Conservation (phyloP, 2,888 invertebrate genomes). For the Latheticus oryzae region DNA sequence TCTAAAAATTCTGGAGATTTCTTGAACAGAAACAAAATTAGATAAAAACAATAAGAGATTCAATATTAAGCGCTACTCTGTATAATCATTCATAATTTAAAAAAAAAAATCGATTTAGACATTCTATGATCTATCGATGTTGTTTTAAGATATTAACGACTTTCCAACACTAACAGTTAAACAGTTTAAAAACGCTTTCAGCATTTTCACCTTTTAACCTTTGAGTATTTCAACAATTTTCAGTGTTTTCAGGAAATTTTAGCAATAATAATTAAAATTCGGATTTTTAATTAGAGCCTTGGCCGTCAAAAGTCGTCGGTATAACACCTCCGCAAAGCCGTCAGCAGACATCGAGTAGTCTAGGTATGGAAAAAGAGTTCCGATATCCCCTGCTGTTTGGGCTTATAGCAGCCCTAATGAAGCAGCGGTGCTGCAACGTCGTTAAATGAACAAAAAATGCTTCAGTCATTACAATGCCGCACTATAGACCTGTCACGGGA, state of each 20-base stretch:
- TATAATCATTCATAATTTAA: no score
- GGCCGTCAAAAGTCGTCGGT: conserved; percentile 47
- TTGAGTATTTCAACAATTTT: no score
- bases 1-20: no score
- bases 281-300: conserved; percentile 33
- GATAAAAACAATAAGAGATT: no score
- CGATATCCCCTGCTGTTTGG: conserved; percentile 41
- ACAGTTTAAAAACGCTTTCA: no score
- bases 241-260: background rate
- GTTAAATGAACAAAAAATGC: conserved; percentile 56
- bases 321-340: conserved; percentile 50
- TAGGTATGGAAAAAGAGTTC: conserved; percentile 46
- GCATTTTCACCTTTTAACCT: no score
- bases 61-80: no score
- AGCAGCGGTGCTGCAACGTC: conserved; percentile 57
- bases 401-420: conserved; percentile 57
- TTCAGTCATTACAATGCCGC: conserved; percentile 40
- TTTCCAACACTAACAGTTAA: no score
- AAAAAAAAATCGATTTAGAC: no score
- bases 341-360: conserved; percentile 40
- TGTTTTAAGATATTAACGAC: no score
- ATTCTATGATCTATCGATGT: no score
- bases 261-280: background rate
- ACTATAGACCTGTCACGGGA: conserved; percentile 45
- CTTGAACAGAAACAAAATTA: no score